phyloP scores from a whole-genome alignment of 92 coral and sea anemone genomes.

The Galaxea fascicularis region DNA sequence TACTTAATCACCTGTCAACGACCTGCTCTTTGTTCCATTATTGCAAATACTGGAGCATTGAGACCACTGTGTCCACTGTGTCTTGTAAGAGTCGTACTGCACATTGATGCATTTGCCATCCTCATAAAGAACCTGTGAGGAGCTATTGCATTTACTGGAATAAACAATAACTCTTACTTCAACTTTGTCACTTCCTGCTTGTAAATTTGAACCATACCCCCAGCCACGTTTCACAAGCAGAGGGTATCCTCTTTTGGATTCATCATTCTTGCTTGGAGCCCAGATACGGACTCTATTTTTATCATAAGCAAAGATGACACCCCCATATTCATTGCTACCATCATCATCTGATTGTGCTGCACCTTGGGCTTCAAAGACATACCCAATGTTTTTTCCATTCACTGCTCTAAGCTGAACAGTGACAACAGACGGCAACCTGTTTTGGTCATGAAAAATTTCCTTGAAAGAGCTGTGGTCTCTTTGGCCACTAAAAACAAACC shows the following conservation, averaged over 20 bases:
- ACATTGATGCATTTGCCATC: conserved; percentile 69
- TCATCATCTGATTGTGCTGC: conserved; percentile 83
- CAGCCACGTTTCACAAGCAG: conserved; percentile 86
- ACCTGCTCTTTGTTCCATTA: conserved; percentile 68
- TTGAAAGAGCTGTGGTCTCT: conserved; percentile 65
- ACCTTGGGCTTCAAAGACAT: conserved; percentile 91
- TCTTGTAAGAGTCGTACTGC: conserved; percentile 72
- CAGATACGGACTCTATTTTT: conserved; percentile 85
- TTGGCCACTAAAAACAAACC: conserved; percentile 74
- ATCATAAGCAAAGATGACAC: conserved; percentile 89
- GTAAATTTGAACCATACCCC: conserved; percentile 75
- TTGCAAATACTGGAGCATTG: conserved; percentile 95
- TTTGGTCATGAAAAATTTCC: conserved; percentile 62
- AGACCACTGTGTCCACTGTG: conserved; percentile 69
- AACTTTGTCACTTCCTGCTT: conserved; percentile 53
- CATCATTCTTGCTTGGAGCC: conserved; percentile 84
- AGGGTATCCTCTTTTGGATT: conserved; percentile 80
- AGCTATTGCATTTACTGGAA: conserved; percentile 69
- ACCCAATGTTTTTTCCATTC: conserved; percentile 67
- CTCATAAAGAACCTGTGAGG: conserved; percentile 55
- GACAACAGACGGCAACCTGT: conserved; percentile 75
- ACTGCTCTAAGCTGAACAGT: conserved; percentile 74
- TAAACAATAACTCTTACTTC: conserved; percentile 72
- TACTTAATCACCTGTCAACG: conserved; percentile 53
- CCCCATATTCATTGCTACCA: conserved; percentile 85